Evolutionary conservation across 2,797 vertebrate species (phyloP), one percentile per base, ranked within the genome.

Genomic region (Sebastolobus alascanus): DNA sequence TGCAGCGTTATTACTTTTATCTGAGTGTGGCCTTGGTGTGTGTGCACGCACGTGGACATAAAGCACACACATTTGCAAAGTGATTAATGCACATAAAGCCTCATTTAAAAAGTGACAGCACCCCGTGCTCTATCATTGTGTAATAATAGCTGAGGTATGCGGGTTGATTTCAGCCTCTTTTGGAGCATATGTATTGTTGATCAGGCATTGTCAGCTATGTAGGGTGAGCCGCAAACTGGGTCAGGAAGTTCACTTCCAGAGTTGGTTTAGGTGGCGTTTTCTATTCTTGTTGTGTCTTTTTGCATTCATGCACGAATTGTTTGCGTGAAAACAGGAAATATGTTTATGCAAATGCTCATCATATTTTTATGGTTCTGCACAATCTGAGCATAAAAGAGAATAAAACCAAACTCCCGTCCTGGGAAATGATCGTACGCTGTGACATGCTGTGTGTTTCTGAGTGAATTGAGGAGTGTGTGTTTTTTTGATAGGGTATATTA

Each of bases 261-360:
- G 18, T 68, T 59, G 27, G 43, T 68, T 63, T 40, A 46, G 63
- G 55, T 71, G 37, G 73, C 37, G 11, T 83, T 82, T 68, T 77
- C 65, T 82, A 37, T 80, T 83, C 59, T 52, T 79, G 67, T 76
- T 78, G 9, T 43, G 79, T 63, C 18, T 80, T 72, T 72, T 65
- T 76, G 46, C 77, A 72, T 72, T 64, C 59, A 65, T 54, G 68
- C 63, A 46, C 22, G 55, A 33, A n/a, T 72, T 65, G 68, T 56
- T 16, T 64, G 31, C n/a, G 50, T 69, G 52, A 68, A 84, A 84
- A 83, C 74, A 83, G 71, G 73, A 85, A 87, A 86, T 64, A n/a
- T 83, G 52, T 80, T 82, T 54, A 84, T 87, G 82, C 80, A 85
- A 87, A 86, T 82, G 73, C 64, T 87, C 75, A 40, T 81, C 75